Evolutionary conservation across 2,797 vertebrate genomes (phyloP).

Genomic region (Stomatorhinus walkeri): DNA sequence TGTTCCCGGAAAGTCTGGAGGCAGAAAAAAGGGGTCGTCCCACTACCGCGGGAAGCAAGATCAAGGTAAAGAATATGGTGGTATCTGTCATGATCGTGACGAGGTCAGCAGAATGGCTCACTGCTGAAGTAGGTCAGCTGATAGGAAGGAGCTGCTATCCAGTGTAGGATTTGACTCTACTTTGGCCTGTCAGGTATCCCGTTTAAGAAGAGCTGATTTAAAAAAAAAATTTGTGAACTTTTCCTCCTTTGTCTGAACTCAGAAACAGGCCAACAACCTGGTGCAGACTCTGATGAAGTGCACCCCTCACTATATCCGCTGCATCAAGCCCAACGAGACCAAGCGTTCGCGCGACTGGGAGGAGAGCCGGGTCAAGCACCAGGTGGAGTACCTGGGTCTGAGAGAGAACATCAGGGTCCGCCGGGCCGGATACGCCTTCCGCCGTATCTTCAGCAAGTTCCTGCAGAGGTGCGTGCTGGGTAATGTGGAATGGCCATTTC

Average conservation of each 20-base stretch:
- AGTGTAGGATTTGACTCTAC: background rate
- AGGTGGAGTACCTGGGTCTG: constrained; percentile 75
- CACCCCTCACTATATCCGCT: constrained; percentile 76
- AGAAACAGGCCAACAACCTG: constrained; percentile 76
- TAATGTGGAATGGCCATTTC: background rate
- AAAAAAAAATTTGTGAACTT: background rate
- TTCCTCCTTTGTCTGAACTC: background rate
- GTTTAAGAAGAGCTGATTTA: background rate
- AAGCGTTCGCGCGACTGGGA: constrained; percentile 73
- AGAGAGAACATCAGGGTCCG: constrained; percentile 75
- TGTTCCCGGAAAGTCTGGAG: constrained; percentile 70
- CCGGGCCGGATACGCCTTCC: constrained; percentile 69
- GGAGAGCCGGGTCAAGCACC: constrained; percentile 67
- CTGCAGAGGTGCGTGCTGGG: constrained; percentile 59
- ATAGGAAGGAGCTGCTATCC: background rate
- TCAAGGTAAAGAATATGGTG: constrained; percentile 57
- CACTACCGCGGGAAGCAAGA: constrained; percentile 66
- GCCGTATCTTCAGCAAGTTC: constrained; percentile 67
- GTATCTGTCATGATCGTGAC: background rate
- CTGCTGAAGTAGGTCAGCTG: background rate
- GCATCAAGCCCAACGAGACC: constrained; percentile 77
- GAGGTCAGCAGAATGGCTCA: background rate
- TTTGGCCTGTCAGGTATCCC: background rate
- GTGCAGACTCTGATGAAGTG: constrained; percentile 74
- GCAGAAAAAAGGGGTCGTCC: constrained; percentile 70